These are phyloP conservation scores for Pandion haliaetus DNA, from an alignment of 2,113 vertebrate species.

Conservation along the genomic window DNA sequence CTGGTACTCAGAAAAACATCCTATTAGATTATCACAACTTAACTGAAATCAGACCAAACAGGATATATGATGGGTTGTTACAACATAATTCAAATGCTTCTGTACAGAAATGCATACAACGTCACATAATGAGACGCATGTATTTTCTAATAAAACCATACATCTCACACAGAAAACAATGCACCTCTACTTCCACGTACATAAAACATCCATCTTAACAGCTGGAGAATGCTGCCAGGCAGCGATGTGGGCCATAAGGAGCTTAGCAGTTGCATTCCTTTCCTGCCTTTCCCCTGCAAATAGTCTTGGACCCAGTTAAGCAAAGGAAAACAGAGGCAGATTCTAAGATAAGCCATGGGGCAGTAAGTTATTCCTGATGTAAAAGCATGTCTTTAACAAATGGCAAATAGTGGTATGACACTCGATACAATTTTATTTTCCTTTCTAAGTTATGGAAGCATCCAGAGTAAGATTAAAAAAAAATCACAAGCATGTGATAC, in stretches of 20 bases:
- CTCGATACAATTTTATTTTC: neutral
- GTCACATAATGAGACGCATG: neutral
- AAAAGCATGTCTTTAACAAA: slow-evolving; percentile 26
- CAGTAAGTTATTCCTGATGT: slow-evolving; percentile 26
- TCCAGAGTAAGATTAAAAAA: neutral
- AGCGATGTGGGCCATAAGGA: neutral
- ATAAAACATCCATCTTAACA: slow-evolving; percentile 33
- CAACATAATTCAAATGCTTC: slow-evolving; percentile 14
- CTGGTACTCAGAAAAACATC: neutral
- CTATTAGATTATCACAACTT: slow-evolving; percentile 12
- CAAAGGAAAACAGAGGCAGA: neutral
- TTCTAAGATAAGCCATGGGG: slow-evolving; percentile 8
- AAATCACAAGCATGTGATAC: neutral
- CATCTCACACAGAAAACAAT: slow-evolving; percentile 3
- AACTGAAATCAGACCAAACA: slow-evolving; percentile 3
- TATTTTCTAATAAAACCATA: neutral
- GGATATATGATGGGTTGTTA: neutral
- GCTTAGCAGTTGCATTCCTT: slow-evolving; percentile 38
- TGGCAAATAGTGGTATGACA: neutral
- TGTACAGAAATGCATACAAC: neutral
- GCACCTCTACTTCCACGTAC: neutral
- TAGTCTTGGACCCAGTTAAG: neutral
- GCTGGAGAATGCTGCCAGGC: slow-evolving; percentile 40
- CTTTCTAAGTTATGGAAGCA: neutral
- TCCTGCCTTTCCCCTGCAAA: slow-evolving; percentile 26